Base-by-base conservation (phyloP, 2,888 invertebrate species). In the Elysia crispata region DNA sequence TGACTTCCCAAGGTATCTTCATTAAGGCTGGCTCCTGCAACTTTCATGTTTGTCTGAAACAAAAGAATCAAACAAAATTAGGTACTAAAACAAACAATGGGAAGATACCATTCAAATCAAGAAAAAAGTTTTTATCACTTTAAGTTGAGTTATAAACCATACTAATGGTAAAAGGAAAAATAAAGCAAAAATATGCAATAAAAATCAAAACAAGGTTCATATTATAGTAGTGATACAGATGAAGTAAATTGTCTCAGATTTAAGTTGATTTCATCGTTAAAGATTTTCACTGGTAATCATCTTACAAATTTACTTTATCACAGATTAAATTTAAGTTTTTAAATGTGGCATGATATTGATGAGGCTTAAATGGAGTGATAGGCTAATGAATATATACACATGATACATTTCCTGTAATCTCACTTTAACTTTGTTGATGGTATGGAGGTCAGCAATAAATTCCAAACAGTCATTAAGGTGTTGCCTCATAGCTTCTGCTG, bases 1-100 rank as follows among this genome's bases (percentile, higher is more conserved):
- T 97, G 96, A 0, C 98, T 98, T 0, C 99, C 99, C 33, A 99
- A 93, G 0, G 98, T 98, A 92, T 99, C 98, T 92, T 98, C 98
- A 91, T 98, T 91, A 81, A 91, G 83, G 78, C 90, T 90, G 57
- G 86, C 84, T 1, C 88, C 88, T 62, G 95, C 95, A 67, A 95
- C 95, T 92, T 95, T 95, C 89, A 94, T 94, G 89, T 95, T 95
- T 87, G 95, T 95, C 95, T 95, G 83, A 8, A 80, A 60, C 1
- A 41, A 60, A 60, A 23, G 60, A 23, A 8, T 60, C 6, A 60
- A 60, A 60, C 25, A n/a, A 60, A 60, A 15, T 60, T 41, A 3
- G 41, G 41, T 41, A 41, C 41, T 41, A 6, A 41, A 41, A 41
- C 41, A 41, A n/a, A 6, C 41, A 41, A 11, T 41, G 11, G 41